Base-by-base conservation (phyloP, 1,140 invertebrate genomes). In the Bradynema listronoti region DNA sequence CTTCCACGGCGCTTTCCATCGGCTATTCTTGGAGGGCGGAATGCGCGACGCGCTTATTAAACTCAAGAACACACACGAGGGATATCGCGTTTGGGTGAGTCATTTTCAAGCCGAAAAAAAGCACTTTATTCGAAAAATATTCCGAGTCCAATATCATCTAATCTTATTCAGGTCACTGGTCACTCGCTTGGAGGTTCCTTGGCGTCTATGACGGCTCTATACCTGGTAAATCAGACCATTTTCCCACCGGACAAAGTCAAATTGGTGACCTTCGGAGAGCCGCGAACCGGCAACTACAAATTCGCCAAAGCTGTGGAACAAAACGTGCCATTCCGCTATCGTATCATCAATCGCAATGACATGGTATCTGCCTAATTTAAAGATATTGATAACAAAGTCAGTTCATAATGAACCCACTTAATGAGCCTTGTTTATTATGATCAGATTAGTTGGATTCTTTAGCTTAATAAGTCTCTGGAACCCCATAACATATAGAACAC, bases 191-290 rank as follows among this genome's bases (percentile, higher is more conserved):
- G 73, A 33, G 73, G 76, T 33, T 66, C 62, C 42, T 54, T 76
- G 19, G 73, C 73, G 16, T 78, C 73, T 16, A 76, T 76, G 65
- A 76, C 76, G 24, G 71, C 73, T 6, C 52, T 76, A 2, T 79
- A 76, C 46, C 55, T 78, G 16, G 73, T 69, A 24, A 77, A 76
- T 56, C 66, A 75, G 43, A 70, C 70, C 3, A 43, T 67, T 29
- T 75, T 77, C 50, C 57, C 64, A 14, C 25, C 63, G 3, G 63
- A 75, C 27, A 68, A 68, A 53, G 68, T 73, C 32, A 61, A 72
- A 33, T 25, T 76, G 25, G 68, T 76, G 19, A 76, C 73, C 19
- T 76, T 78, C 29, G 73, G 73, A 14, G 73, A 76, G 51, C 73
- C 73, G 4, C 41, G 73, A 45, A 78, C 76, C 36, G 76, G 76